A percentile compares a stretch with the other conserved stretches of the same genome.
Evolutionary conservation across 2,888 invertebrate species (phyloP).

Genomic region (Ptychoptera albimana): DNA sequence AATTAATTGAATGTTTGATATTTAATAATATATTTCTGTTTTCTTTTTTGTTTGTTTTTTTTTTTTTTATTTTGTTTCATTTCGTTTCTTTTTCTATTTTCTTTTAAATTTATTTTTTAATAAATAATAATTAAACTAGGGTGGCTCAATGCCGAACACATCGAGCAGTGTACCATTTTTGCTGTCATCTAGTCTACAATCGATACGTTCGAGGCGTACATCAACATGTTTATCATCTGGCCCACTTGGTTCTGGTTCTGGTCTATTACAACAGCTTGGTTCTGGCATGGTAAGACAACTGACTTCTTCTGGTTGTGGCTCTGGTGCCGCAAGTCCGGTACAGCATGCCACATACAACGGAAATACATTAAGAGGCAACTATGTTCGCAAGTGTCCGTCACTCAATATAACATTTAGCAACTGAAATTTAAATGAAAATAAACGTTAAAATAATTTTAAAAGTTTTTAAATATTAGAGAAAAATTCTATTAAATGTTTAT

Average conservation of each 20-base stretch:
- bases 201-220: constrained; percentile 56
- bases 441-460: too few relatives aligned
- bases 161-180: constrained; percentile 78
- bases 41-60: not conserved
- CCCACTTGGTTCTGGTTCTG: constrained; percentile 47
- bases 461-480: too few relatives aligned
- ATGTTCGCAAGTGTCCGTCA: constrained; percentile 60
- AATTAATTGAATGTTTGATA: not conserved
- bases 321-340: constrained; percentile 46
- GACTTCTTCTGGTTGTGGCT: constrained; percentile 34
- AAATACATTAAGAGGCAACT: constrained; percentile 34
- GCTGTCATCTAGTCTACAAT: constrained; percentile 63
- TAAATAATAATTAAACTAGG: constrained; percentile 37
- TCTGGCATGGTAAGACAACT: constrained; percentile 86
- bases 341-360: constrained; percentile 37
- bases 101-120: not conserved
- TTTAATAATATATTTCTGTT: constrained; percentile 1
- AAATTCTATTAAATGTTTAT: too few relatives aligned
- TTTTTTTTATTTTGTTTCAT: not conserved
- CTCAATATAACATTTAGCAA: constrained; percentile 55
- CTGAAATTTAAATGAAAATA: constrained; percentile 17
- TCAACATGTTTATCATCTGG: constrained; percentile 52
- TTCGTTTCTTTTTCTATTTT: not conserved
- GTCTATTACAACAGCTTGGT: constrained; percentile 75
- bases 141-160: constrained; percentile 80